A percentile compares a stretch with the other conserved stretches of the same genome.
Evolutionary conservation across 2,888 invertebrate genomes (phyloP).

Genomic region (Microplitis deprimator): DNA sequence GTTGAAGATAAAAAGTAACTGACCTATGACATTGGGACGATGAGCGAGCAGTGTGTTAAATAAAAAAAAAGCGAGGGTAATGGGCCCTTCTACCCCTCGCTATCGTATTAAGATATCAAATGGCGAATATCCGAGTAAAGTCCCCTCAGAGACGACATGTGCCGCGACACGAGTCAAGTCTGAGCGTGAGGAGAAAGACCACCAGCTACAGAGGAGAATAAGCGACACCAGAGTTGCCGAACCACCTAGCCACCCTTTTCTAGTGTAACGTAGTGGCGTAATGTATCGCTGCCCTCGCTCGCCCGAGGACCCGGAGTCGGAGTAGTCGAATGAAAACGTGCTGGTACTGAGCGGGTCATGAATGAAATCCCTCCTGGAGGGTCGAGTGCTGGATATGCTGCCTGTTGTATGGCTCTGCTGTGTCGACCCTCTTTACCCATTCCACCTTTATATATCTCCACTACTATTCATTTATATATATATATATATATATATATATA

Average conservation of each 20-base stretch:
- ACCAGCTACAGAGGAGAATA: conserved; percentile 29
- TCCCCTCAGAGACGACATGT: conserved; percentile 62
- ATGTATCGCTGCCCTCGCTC: conserved; percentile 64
- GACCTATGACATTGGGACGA: conserved; percentile 48
- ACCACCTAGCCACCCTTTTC: conserved; percentile 35
- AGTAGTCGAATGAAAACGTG: conserved; percentile 49
- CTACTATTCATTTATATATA: background rate
- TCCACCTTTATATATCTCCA: background rate
- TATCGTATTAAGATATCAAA: conserved; percentile 70
- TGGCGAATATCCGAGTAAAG: conserved; percentile 60
- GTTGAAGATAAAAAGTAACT: conserved; percentile 39
- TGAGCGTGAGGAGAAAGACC: conserved; percentile 38
- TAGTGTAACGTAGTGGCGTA: conserved; percentile 50
- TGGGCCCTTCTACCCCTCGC: conserved; percentile 54
- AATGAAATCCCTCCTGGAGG: conserved; percentile 71
- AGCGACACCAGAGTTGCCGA: background rate
- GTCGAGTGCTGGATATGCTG: conserved; percentile 62
- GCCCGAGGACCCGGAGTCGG: conserved; percentile 20
- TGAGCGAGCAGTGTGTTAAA: conserved; percentile 51
- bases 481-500: background rate
- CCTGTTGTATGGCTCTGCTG: background rate
- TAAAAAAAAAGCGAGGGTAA: conserved; percentile 60
- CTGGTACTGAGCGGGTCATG: conserved; percentile 59
- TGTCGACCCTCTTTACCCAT: conserved; percentile 63
- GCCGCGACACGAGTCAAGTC: conserved; percentile 51